Conservation (phyloP, 2,113 vertebrate species). For the Grantiella picta region DNA sequence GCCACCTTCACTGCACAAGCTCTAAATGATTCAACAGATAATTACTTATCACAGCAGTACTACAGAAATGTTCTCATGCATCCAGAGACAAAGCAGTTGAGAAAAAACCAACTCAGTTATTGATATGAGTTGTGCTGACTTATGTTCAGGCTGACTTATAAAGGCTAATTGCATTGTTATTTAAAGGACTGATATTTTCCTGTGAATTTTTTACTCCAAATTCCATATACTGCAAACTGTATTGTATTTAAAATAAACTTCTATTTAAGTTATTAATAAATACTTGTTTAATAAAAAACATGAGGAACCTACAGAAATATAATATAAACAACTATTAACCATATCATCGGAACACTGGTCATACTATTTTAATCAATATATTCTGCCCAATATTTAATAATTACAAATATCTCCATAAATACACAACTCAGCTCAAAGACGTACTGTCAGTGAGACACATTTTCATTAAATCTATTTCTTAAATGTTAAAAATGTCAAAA, state of each 20-base stretch:
- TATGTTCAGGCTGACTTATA: neutral
- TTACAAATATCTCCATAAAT: neutral
- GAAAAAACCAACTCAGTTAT: neutral
- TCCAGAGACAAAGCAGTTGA: neutral
- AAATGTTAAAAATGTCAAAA: neutral
- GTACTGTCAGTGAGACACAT: neutral
- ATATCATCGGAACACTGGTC: neutral
- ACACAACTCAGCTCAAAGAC: neutral
- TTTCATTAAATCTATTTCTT: neutral
- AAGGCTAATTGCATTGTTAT: neutral
- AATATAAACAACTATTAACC: neutral
- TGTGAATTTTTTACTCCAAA: neutral
- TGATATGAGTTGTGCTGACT: neutral
- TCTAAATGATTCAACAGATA: neutral
- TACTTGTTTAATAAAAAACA: neutral
- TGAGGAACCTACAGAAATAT: neutral
- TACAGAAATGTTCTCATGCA: neutral
- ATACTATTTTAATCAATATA: neutral
- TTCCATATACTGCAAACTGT: neutral
- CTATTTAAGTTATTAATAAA: neutral
- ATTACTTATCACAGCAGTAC: neutral
- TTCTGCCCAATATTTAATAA: neutral
- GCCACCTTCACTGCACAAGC: neutral
- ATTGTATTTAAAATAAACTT: neutral
- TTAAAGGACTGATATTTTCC: neutral